Evolutionary conservation across 2,888 invertebrate genomes (phyloP).

Genomic region (Candidula unifasciata): DNA sequence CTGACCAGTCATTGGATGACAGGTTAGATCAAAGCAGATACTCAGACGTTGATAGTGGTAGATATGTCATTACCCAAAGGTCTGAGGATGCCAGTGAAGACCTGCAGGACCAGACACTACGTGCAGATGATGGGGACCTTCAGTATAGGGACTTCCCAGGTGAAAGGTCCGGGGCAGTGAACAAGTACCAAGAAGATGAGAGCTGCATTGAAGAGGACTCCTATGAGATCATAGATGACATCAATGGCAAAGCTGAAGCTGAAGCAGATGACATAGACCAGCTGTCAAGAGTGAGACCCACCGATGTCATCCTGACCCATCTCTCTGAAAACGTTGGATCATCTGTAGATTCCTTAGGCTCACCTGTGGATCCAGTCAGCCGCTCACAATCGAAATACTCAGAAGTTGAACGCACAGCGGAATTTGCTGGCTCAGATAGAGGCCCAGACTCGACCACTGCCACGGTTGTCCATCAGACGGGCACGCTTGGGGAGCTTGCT

Average conservation of each 20-base stretch:
- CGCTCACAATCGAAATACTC: not conserved
- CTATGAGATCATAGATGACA: not conserved
- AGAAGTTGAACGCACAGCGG: not conserved
- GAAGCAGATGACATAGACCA: no score
- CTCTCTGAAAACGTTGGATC: slow-evolving; percentile 6
- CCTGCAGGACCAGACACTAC: not conserved
- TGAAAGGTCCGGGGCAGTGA: not conserved
- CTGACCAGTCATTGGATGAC: slow-evolving; percentile 34
- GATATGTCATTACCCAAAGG: not conserved
- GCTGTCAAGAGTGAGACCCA: not conserved
- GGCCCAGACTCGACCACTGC: not conserved
- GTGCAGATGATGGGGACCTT: not conserved
- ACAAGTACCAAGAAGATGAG: not conserved
- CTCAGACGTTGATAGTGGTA: not conserved
- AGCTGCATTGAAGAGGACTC: not conserved
- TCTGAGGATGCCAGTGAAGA: not conserved
- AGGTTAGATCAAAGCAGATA: slow-evolving; percentile 12
- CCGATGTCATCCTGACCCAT: not conserved
- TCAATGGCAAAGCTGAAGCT: not conserved
- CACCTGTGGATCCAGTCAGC: slow-evolving; percentile 1
- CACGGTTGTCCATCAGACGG: not conserved
- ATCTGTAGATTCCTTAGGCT: slow-evolving; percentile 19
- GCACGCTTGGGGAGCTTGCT: slow-evolving; percentile 1
- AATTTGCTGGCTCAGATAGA: not conserved
- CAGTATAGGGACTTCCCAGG: no score